These are phyloP conservation scores for Melanotaenia maccullochi DNA, from an alignment of 2,797 vertebrate genomes.

Conservation along the genomic window DNA sequence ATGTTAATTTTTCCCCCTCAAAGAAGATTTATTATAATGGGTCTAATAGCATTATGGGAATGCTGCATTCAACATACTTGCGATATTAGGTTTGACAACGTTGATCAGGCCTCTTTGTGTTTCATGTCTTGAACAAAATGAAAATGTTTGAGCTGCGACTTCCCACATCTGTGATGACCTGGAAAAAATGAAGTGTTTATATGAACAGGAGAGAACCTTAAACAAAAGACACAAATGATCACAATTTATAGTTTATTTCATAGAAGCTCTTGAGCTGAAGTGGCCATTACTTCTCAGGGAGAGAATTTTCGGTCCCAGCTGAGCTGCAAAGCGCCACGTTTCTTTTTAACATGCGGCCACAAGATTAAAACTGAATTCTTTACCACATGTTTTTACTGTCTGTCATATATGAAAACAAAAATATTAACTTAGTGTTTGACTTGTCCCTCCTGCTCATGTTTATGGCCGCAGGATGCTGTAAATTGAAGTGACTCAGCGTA, in stretches of 20 bases:
- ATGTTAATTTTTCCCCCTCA: neutral
- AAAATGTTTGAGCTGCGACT: neutral
- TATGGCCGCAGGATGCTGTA: constrained; percentile 3
- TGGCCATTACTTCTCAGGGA: constrained; percentile 42
- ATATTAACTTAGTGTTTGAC: neutral
- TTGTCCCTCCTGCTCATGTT: neutral
- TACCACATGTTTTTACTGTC: neutral
- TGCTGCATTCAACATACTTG: neutral
- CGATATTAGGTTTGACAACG: too few species aligned
- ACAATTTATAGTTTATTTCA: constrained; percentile 63
- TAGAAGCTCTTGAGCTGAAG: constrained; percentile 53
- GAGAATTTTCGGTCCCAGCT: constrained; percentile 6
- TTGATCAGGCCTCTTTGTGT: neutral
- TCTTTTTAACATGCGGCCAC: neutral
- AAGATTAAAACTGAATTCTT: neutral
- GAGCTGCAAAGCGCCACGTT: constrained; percentile 8
- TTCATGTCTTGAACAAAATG: neutral
- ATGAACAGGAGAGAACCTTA: constrained; percentile 33
- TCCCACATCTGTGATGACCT: constrained; percentile 4
- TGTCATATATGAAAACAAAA: neutral
- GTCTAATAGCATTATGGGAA: neutral
- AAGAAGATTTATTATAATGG: neutral
- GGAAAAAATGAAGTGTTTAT: constrained; percentile 49
- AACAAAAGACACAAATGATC: constrained; percentile 25
- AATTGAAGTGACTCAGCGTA: neutral